phyloP scores from a whole-genome alignment of 2,797 vertebrate species.

The Molossus alvarezi region DNA sequence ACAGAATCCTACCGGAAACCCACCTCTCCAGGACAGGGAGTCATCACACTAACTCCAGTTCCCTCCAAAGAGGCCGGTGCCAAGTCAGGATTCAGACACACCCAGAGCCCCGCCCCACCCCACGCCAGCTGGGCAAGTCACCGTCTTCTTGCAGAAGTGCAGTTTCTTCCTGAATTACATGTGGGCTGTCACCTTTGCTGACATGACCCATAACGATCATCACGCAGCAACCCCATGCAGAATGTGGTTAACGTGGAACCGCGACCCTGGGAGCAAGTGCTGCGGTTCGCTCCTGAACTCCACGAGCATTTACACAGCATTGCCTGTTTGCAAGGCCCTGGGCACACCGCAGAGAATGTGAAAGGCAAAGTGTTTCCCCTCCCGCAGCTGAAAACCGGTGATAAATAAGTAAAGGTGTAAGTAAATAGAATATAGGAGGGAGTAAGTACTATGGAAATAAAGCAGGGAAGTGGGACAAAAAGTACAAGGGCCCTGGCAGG shows the following conservation, averaged over 20 bases:
- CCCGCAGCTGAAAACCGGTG: not conserved
- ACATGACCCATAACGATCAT: not conserved
- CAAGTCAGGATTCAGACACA: not conserved
- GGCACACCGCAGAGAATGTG: not conserved
- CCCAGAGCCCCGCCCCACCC: not conserved
- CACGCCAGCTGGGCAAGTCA: not conserved
- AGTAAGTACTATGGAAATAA: not conserved
- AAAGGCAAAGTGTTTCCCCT: not conserved
- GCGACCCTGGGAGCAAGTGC: not conserved
- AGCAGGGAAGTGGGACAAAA: not conserved
- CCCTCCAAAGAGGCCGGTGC: not conserved
- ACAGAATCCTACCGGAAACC: not conserved
- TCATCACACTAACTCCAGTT: no score
- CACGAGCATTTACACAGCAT: not conserved
- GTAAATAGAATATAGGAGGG: not conserved
- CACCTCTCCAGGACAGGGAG: not conserved
- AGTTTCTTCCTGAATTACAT: not conserved
- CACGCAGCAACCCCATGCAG: not conserved
- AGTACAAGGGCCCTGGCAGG: no score
- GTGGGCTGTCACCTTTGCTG: not conserved
- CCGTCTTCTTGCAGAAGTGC: not conserved
- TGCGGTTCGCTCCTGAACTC: not conserved
- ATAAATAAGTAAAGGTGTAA: not conserved
- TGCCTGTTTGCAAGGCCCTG: not conserved
- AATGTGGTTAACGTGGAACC: not conserved